Evolutionary conservation across 2,797 vertebrate genomes (phyloP).

Genomic region (Gymnodraco acuticeps): DNA sequence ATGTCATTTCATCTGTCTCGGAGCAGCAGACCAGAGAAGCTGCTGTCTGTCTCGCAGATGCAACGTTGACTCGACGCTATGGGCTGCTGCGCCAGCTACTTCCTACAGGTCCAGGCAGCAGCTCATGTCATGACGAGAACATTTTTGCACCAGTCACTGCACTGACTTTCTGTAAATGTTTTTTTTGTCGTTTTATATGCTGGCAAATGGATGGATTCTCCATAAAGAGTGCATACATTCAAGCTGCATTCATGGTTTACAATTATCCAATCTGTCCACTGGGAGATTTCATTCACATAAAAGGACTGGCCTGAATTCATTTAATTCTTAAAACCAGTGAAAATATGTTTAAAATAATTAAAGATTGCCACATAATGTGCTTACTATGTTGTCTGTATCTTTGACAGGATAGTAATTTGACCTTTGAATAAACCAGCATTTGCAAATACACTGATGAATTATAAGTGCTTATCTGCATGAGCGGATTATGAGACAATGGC

Average conservation of each 20-base stretch:
- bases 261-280: background rate
- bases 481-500: no score
- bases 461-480: background rate
- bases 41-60: slow-evolving; percentile 58
- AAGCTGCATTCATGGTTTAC: slow-evolving; percentile 5
- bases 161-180: slow-evolving; percentile 39
- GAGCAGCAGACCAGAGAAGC: slow-evolving; percentile 46
- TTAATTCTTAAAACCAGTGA: background rate
- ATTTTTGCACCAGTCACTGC: slow-evolving; percentile 56
- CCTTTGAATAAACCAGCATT: slow-evolving; percentile 9
- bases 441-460: background rate
- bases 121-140: slow-evolving; percentile 59
- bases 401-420: slow-evolving; percentile 5
- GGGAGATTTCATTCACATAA: background rate
- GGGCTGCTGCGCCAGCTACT: slow-evolving; percentile 68
- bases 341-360: background rate
- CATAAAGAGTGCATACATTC: background rate
- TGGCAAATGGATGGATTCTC: slow-evolving; percentile 30
- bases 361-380: background rate
- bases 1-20: slow-evolving; percentile 67
- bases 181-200: slow-evolving; percentile 28
- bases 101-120: slow-evolving; percentile 63
- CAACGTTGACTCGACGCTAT: slow-evolving; percentile 69
- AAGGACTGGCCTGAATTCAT: background rate
- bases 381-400: background rate